phyloP scores from a whole-genome alignment of 2,797 vertebrate species.

The Anniella stebbinsi region DNA sequence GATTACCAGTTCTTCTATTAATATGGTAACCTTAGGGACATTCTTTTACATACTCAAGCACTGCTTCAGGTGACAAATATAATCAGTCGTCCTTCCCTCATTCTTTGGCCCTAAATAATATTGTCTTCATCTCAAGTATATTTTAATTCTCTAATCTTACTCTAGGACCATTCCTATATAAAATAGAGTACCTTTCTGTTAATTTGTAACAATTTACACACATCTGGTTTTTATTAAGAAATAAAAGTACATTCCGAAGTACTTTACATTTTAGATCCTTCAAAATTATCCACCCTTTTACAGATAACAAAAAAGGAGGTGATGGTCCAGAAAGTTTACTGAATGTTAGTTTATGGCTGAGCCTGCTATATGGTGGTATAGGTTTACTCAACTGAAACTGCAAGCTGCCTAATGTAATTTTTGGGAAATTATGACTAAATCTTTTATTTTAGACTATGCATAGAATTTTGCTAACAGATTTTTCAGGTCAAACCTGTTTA shows the following conservation, averaged over 20 bases:
- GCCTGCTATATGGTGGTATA: neutral
- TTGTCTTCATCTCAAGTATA: constrained; percentile 27
- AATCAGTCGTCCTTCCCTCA: neutral
- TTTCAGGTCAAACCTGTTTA: neutral
- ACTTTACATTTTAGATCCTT: neutral
- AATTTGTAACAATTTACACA: neutral
- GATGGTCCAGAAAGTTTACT: neutral
- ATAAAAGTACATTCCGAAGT: neutral
- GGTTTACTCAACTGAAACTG: neutral
- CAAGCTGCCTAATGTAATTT: neutral
- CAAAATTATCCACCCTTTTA: neutral
- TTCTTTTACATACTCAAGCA: constrained; percentile 26
- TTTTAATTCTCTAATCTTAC: constrained; percentile 39
- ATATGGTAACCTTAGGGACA: constrained; percentile 11
- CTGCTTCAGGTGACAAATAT: constrained; percentile 43
- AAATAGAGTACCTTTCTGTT: neutral
- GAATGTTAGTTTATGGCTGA: neutral
- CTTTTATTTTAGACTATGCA: neutral
- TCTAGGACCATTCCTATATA: neutral
- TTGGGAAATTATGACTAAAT: neutral
- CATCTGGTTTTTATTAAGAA: neutral
- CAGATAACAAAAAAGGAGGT: neutral
- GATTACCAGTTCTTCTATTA: constrained; percentile 26
- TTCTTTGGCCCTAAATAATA: constrained; percentile 21
- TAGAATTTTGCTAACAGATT: neutral